Evolutionary conservation across 2,888 invertebrate species (phyloP), one percentile per base, ranked within the genome.

Genomic region (Andrena bicolor): DNA sequence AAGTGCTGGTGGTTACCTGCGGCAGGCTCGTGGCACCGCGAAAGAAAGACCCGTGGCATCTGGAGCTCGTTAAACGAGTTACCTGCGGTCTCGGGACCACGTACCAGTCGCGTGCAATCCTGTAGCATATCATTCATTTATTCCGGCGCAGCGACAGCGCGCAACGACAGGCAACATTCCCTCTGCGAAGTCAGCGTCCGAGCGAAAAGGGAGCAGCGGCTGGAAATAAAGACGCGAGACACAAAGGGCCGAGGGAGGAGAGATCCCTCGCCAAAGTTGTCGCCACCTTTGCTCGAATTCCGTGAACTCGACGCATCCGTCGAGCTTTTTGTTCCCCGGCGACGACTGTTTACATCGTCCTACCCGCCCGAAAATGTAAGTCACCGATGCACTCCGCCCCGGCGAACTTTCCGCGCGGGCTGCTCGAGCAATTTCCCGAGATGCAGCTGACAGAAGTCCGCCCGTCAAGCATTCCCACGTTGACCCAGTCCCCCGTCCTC

Each of bases 391-490:
- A 69, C 64, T 82, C 75, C 60, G 35, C 23, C 61, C 30, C 28
- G 28, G 56, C 28, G 28, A 8, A 81, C 69, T 69, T 86, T 86
- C 80, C 81, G 86, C 68, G 70, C 66, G 41, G 41, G 30, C 49
- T 41, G 48, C 20, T 4, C 72, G 64, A 13, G 56, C 78, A 75
- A 83, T 83, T 75, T 82, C 53, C 66, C 60, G 61, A 73, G 75
- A 63, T 74, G 71, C 56, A 77, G 74, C 74, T 71, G 72, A 80
- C 82, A 77, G 65, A 71, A 73, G 76, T 75, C 76, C 41, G n/a
- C 32, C 35, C 66, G 78, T 74, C 80, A 78, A 77, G 56, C 58
- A 70, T 79, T 75, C 69, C 72, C 63, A 13, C 51, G 32, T 41
- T 75, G 76, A 81, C 76, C 79, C 66, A 76, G 66, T 82, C 80